Evolutionary conservation across 2,113 vertebrate species (phyloP), one percentile per base, ranked within the genome.

Genomic region (Nannospalax galili): DNA sequence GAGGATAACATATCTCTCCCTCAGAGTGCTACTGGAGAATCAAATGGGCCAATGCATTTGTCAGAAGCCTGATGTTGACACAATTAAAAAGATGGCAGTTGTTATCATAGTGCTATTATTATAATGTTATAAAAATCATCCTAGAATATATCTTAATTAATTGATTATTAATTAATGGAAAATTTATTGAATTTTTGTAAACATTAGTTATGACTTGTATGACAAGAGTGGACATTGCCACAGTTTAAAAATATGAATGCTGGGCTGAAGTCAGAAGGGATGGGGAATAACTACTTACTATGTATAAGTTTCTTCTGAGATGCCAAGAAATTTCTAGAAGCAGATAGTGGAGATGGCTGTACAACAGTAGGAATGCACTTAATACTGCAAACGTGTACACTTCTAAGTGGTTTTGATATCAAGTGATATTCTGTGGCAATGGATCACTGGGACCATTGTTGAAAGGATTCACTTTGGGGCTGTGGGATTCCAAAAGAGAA

Each of bases 291-390:
- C 20, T 56, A 1, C 52, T 9, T 45, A 28, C 0, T 20, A 65
- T n/a, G 4, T 5, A 1, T 0, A 0, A 4, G 30, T 77, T 45
- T 92, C 24, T 32, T 75, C 19, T 0, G 35, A 35, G 69, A 1
- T 4, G 26, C n/a, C 30, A 62, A 48, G 37, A 74, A 67, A 5
- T 24, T 74, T 77, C 65, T 69, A 17, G 16, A 84, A 24, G 37
- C 28, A 48, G n/a, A 16, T 14, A 32, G 40, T 12, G 32, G 40
- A 15, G 2, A 30, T 15, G 22, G 20, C 24, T 37, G 17, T 20
- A 17, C 3, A 67, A 1, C 8, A 30, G 0, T 8, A 7, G 77
- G 26, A 69, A 11, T 14, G 7, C 9, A 74, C 20, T 62, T 19
- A 45, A 12, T 28, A 16, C 30, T 48, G 12, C n/a, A 69, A 80